Conservation (phyloP, 2,113 vertebrate genomes). For the Microcebus griseorufus region DNA sequence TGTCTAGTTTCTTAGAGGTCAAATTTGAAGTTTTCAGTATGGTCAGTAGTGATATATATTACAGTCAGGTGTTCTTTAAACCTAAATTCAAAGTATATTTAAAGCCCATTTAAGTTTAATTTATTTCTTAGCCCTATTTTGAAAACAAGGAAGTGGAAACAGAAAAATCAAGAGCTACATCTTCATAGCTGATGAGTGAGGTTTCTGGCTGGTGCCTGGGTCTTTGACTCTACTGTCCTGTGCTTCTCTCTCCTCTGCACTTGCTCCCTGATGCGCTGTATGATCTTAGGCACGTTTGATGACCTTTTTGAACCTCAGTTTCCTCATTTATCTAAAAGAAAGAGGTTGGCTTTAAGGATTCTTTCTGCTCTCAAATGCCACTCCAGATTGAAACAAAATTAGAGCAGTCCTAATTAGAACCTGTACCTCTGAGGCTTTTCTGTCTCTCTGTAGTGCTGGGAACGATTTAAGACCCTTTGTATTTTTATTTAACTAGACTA, state of each 20-base stretch:
- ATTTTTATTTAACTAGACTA: not conserved
- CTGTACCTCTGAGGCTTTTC: not conserved
- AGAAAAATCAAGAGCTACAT: rapidly evolving
- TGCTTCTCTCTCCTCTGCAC: rapidly evolving
- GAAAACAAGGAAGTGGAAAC: not conserved
- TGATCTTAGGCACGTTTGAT: not conserved
- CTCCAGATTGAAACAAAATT: not conserved
- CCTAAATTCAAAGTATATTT: not conserved
- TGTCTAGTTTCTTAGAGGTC: not conserved
- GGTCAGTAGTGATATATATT: not conserved
- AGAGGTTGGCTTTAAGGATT: not conserved
- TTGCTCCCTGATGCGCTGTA: rapidly evolving
- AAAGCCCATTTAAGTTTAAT: not conserved
- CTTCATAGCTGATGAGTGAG: not conserved
- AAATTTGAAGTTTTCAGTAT: not conserved
- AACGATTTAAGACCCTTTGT: not conserved
- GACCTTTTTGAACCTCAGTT: not conserved
- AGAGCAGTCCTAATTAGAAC: not conserved
- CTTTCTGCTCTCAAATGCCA: not conserved
- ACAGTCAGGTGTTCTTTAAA: not conserved
- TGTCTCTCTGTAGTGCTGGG: not conserved
- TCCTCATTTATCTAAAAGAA: not conserved
- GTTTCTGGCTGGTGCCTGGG: not conserved
- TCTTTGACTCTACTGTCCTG: not conserved
- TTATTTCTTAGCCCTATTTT: not conserved